A percentile compares a stretch with the other conserved stretches of the same genome.
phyloP scores from a whole-genome alignment of 1,140 invertebrate genomes.

The Oreohelix idahoensis region DNA sequence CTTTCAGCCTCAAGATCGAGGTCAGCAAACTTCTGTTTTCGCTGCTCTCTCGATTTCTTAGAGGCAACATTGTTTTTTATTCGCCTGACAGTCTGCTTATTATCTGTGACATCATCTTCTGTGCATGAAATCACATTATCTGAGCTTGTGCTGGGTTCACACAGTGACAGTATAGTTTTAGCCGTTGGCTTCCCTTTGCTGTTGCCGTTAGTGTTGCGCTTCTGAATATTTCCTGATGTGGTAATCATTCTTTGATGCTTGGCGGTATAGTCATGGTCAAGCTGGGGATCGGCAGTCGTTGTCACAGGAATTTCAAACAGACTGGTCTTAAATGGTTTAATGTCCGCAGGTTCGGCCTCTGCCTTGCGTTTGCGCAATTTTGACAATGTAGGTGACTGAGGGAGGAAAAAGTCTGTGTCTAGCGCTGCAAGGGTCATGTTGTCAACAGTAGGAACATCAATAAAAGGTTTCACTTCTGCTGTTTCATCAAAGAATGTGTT shows the following conservation, averaged over 20 bases:
- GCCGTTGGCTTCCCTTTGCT: background rate
- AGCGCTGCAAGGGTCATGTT: background rate
- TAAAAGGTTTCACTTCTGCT: slow-evolving; percentile 35
- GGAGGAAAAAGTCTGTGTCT: background rate
- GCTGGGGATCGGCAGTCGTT: background rate
- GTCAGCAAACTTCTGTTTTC: slow-evolving; percentile 67
- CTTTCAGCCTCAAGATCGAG: slow-evolving; percentile 65
- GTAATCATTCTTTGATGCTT: background rate
- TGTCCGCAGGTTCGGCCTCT: background rate
- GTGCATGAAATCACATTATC: background rate
- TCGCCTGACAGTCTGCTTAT: slow-evolving; percentile 61
- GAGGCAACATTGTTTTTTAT: slow-evolving; percentile 72
- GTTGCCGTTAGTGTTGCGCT: background rate
- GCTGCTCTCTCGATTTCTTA: slow-evolving; percentile 64
- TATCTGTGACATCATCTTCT: background rate
- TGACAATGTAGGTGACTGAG: background rate
- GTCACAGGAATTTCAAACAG: slow-evolving; percentile 1
- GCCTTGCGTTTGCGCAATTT: background rate
- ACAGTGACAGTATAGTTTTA: background rate
- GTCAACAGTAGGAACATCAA: background rate
- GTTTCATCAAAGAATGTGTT: slow-evolving; percentile 36
- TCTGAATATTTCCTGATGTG: background rate
- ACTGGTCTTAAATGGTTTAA: background rate
- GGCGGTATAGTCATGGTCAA: background rate
- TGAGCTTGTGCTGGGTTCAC: background rate